Base-by-base conservation (phyloP, 2,113 vertebrate genomes). In the Electrona antarctica region DNA sequence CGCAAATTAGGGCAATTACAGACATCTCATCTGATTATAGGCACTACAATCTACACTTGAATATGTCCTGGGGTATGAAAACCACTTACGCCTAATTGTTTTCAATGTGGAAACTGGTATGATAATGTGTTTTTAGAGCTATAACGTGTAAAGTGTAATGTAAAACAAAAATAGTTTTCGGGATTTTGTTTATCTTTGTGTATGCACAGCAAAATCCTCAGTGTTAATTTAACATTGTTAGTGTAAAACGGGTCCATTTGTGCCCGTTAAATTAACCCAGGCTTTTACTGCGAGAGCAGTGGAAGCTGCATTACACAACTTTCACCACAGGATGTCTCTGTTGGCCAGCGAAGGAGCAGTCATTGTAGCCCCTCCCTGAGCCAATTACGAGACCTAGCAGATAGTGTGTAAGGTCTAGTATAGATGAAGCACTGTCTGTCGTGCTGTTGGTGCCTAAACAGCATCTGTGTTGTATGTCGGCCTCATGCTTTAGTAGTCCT, bases 391-490 rank as follows among this genome's bases (percentile, higher is more conserved):
- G 67, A 69, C 69, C 71, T 77, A 81, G 49, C 76, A 80, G 76
- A 78, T 80, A 54, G 64, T 13, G 64, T 74, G 73, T 72, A 41
- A 41, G 33, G 2, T 41, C 33, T 14, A n/a, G 28, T 21, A 21
- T 21, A 11, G 57, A 8, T 59, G 71, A 81, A 76, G 67, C 77
- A 79, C 79, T 83, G 77, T 83, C 76, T 72, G 77, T 79, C 78
- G 77, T 73, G 73, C 77, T 80, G 78, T 89, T 71, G 83, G 84
- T 90, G 86, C 82, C 86, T 85, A 54, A 86, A 60, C 64, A 81
- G 80, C 71, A 60, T 83, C 68, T 80, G 69, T 71, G 67, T 86
- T 52, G 72, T 90, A 78, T 70, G 69, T 82, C 78, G 52, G 84
- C 84, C 84, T 89, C 88, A 65, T 71, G 73, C 70, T 82, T 82